Evolutionary conservation across 2,113 vertebrate genomes (phyloP), one percentile per base, ranked within the genome.

Genomic region (Pseudorasbora parva): DNA sequence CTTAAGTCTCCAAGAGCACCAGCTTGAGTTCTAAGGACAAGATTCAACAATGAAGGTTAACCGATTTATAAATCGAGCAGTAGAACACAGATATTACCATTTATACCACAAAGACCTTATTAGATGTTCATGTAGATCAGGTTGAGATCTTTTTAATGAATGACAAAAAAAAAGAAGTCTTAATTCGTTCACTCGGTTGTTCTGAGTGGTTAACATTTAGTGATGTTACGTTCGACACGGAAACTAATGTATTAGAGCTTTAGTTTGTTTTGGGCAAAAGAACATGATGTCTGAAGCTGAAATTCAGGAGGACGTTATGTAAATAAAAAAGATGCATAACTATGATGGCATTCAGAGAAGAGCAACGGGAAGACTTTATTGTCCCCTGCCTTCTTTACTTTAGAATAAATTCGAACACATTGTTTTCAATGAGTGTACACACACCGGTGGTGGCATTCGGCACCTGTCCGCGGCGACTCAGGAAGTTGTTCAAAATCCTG

Each of bases 291-390:
- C n/a, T n/a, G n/a, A n/a, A 60, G 57, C 21, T 43, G 43, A 43
- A 9, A 43, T 43, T 43, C 8, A 43, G 43, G 43, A 10, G 9
- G 43, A 43, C 43, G 9, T 43, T 43, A 43, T 10, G 43, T 0
- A 43, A 43, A 43, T 45, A 3, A 11, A 45, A 45, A 45, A 45
- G 57, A 79, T 78, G 75, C 21, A 60, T n/a, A 59, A 60, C 56
- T 5, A 57, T 45, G 77, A 5, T 64, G 77, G 9, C 77, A 79
- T 79, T 79, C 77, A 79, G 59, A 45, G 41, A 60, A 19, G 57
- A 59, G 54, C 54, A 77, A 54, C 41, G 15, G 69, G 41, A 72
- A 72, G 69, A 47, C 68, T 72, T 23, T 25, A 54, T 47, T 54
- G 72, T 54, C 72, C 49, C 27, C 30, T 6, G 2, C 11, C 5